Evolutionary conservation across 2,797 vertebrate genomes (phyloP).

Genomic region (Cichlasoma orientale): DNA sequence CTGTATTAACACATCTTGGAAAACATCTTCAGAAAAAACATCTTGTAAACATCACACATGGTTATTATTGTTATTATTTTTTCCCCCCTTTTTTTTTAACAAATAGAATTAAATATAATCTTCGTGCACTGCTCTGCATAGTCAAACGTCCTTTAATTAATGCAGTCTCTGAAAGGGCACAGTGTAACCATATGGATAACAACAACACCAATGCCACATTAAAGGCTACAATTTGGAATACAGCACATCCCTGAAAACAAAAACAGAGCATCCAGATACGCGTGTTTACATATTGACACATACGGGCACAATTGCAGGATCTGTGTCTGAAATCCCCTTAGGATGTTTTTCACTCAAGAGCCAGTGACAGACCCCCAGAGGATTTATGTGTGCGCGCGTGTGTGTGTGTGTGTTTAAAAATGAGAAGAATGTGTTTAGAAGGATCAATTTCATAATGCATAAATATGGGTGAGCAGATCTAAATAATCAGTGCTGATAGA

Average conservation of each 20-base stretch:
- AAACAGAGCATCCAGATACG: conserved; percentile 65
- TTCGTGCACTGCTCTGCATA: conserved; percentile 30
- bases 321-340: conserved; percentile 62
- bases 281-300: conserved; percentile 74
- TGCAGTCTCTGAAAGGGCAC: conserved; percentile 50
- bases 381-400: conserved; percentile 40
- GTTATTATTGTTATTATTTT: conserved; percentile 27
- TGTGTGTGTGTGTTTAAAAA: conserved; percentile 1
- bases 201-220: conserved; percentile 58
- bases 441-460: conserved; percentile 17
- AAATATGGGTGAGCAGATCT: conserved; percentile 29
- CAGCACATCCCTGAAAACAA: conserved; percentile 61
- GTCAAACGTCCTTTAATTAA: conserved; percentile 64
- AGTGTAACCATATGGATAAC: conserved; percentile 34
- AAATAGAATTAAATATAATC: conserved; percentile 46
- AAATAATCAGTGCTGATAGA: not conserved
- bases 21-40: conserved; percentile 1
- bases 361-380: conserved; percentile 29
- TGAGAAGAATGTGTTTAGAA: conserved; percentile 22
- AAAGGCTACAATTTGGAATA: conserved; percentile 41
- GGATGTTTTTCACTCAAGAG: conserved; percentile 71
- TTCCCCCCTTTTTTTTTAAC: conserved; percentile 5
- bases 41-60: conserved; percentile 35
- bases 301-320: conserved; percentile 62
- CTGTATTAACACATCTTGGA: not conserved